Evolutionary conservation across 1,140 invertebrate species (phyloP).

Genomic region (Piezodorus guildinii): DNA sequence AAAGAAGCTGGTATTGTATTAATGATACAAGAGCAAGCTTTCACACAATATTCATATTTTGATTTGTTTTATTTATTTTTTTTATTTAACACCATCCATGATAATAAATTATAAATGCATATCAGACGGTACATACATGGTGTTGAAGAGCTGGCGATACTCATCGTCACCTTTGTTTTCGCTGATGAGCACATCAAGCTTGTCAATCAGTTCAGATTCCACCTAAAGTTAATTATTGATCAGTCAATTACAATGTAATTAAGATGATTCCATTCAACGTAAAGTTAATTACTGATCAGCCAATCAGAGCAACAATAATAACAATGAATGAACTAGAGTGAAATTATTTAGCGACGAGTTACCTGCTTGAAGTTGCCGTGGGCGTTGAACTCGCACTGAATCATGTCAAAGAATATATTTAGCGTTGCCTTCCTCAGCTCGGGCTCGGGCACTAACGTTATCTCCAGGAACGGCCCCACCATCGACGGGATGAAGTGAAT

Average conservation of each 20-base stretch:
- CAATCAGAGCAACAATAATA: neutral
- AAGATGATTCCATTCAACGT: too few species aligned
- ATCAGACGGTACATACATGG: constrained; percentile 62
- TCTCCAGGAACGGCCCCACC: constrained; percentile 88
- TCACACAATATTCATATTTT: too few species aligned
- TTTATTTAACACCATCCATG: neutral
- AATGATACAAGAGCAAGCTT: too few species aligned
- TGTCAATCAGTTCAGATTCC: constrained; percentile 86
- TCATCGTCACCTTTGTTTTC: constrained; percentile 90
- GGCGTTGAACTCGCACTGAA: constrained; percentile 80
- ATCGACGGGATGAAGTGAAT: constrained; percentile 83
- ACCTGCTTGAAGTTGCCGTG: constrained; percentile 71
- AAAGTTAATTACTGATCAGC: constrained; percentile 19
- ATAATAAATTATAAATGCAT: neutral
- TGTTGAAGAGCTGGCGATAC: constrained; percentile 81
- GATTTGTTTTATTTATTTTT: too few species aligned
- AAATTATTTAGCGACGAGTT: neutral
- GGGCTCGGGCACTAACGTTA: constrained; percentile 80
- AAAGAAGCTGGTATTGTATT: too few species aligned
- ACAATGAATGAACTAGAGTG: neutral
- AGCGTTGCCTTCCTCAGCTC: constrained; percentile 81
- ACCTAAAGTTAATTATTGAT: constrained; percentile 39
- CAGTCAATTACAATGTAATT: neutral
- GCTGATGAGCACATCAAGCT: constrained; percentile 80
- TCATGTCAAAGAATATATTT: constrained; percentile 93